Base-by-base conservation (phyloP, 2,888 invertebrate genomes). In the Strigamia maritima region DNA sequence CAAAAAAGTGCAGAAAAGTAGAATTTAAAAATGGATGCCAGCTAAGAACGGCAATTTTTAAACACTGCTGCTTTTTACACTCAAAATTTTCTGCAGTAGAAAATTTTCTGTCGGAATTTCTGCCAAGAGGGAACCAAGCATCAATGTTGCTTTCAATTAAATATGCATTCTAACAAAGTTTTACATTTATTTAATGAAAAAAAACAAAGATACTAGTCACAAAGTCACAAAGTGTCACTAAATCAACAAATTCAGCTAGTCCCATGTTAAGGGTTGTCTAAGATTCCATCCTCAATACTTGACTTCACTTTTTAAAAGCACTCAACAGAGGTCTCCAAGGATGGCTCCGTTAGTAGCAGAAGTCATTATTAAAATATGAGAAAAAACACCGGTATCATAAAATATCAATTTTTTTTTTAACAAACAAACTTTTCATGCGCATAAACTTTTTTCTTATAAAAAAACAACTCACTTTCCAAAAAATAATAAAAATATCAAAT, bases 301-400 rank as follows among this genome's bases (percentile, higher is more conserved):
- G 70, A 24, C 28, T 70, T 26, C 70, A 70, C 70, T 26, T 70
- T 70, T 10, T 70, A 70, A 70, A 26, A 26, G 70, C 70, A 70
- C 70, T 70, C 70, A 70, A 70, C 26, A n/a, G 26, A 70, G 70
- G 28, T 70, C 70, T 70, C 70, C 12, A 12, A 28, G 70, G 70
- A 70, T 70, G 28, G 8, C 16, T 70, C 28, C 16, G 28, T 16
- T 70, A 26, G 70, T 70, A 70, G 70, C 28, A 16, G 54, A 54
- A 54, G 7, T 54, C 54, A 54, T 54, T 54, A 54, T 54, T 54
- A 54, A 54, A 19, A 54, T 19, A 54, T 54, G 54, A 54, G 54
- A 54, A 19, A 44, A 54, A 54, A 54, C 22, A 54, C 19, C 10
- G 10, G 35, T 54, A 8, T 54, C 54, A 22, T 54, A 54, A 54